These are phyloP conservation scores for Heterotilapia buettikoferi DNA, from an alignment of 2,113 vertebrate genomes.

Conservation along the genomic window DNA sequence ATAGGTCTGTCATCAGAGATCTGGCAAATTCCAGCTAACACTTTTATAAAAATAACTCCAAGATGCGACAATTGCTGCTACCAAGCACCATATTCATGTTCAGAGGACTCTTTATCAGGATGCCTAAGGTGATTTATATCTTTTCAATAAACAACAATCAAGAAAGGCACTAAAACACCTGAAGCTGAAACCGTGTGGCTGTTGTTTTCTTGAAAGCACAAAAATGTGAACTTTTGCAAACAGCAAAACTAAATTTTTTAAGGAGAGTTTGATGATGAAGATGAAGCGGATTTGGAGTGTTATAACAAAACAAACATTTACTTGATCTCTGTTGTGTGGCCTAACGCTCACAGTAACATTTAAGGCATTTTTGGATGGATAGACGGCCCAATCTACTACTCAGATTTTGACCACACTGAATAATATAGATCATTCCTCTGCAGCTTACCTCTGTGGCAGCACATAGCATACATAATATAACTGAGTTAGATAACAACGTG, in stretches of 20 bases:
- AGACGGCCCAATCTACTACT: not conserved
- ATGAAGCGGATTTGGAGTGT: not conserved
- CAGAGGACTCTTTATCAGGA: not conserved
- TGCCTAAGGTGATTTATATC: not conserved
- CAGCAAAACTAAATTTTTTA: not conserved
- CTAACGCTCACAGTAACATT: not conserved
- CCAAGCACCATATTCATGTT: not conserved
- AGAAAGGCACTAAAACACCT: not conserved
- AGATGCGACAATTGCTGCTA: not conserved
- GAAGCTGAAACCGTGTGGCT: not conserved
- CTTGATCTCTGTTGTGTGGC: not conserved
- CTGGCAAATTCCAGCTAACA: conserved; percentile 5
- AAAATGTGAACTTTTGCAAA: not conserved
- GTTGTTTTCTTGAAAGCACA: not conserved
- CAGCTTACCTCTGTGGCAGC: not conserved
- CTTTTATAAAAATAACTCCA: conserved; percentile 5
- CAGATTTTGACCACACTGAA: not conserved
- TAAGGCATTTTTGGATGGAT: not conserved
- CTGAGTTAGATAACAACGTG: not conserved
- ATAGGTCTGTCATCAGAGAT: conserved; percentile 26
- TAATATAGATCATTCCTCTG: not conserved
- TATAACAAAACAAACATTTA: not conserved
- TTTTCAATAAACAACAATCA: not conserved
- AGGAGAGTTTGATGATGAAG: not conserved
- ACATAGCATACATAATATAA: not conserved